Percentiles rank a stretch among this genome's conserved stretches.
phyloP scores from a whole-genome alignment of 2,888 invertebrate species.

The Trilocha varians region DNA sequence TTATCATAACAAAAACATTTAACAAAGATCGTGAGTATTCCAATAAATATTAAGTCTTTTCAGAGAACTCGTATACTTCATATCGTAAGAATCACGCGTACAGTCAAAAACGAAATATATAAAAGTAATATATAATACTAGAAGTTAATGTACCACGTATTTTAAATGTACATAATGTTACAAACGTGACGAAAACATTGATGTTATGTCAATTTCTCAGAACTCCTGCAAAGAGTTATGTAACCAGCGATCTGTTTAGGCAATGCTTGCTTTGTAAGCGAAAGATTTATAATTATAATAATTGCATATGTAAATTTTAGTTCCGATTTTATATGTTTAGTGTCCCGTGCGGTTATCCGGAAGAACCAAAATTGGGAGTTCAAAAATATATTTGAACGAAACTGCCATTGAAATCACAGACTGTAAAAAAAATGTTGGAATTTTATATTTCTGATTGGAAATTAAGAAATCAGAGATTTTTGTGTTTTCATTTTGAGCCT shows the following conservation, averaged over 20 bases:
- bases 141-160: neutral
- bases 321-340: too few relatives aligned
- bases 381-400: too few relatives aligned
- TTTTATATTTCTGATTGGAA: too few relatives aligned
- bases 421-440: too few relatives aligned
- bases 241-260: neutral
- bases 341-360: too few relatives aligned
- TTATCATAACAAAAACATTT: constrained; percentile 14
- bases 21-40: constrained; percentile 34
- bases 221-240: neutral
- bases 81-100: neutral
- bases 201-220: neutral
- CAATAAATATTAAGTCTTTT: neutral
- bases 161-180: neutral
- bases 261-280: neutral
- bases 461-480: too few relatives aligned
- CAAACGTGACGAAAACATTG: neutral
- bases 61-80: neutral
- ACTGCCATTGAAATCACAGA: too few relatives aligned
- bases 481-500: too few relatives aligned
- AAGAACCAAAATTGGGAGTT: too few relatives aligned
- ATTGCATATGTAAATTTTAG: too few relatives aligned
- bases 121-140: neutral
- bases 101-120: neutral
- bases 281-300: neutral